These are phyloP conservation scores for Trematomus loennbergii DNA, from an alignment of 2,113 vertebrate species.

Conservation along the genomic window DNA sequence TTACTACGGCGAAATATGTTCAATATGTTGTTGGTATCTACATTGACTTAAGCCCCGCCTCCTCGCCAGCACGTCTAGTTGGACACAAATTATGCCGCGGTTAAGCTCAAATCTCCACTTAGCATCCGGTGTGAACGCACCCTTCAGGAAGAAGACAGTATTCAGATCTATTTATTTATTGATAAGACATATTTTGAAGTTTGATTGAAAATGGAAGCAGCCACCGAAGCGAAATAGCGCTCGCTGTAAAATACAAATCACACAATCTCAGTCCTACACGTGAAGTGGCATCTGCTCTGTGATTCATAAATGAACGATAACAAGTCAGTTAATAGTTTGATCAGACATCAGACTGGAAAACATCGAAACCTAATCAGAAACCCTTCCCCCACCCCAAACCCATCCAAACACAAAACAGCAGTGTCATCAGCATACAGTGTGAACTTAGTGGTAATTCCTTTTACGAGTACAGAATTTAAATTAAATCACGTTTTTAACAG, in stretches of 20 bases:
- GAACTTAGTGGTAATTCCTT: slow-evolving; percentile 67
- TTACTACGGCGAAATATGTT: too few species aligned
- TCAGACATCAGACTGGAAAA: slow-evolving; percentile 68
- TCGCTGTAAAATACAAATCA: slow-evolving; percentile 83
- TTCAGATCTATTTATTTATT: slow-evolving; percentile 68
- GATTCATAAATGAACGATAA: slow-evolving; percentile 74
- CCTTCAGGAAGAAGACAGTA: slow-evolving; percentile 66
- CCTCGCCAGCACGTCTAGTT: too few species aligned
- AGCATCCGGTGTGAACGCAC: not conserved
- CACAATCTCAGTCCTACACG: slow-evolving; percentile 78
- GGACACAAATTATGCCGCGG: too few species aligned
- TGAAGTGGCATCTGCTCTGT: slow-evolving; percentile 77
- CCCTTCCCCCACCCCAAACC: slow-evolving; percentile 40
- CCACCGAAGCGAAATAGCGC: slow-evolving; percentile 83
- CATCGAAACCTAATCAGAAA: slow-evolving; percentile 56
- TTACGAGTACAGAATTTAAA: slow-evolving; percentile 52
- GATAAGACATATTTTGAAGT: slow-evolving; percentile 73
- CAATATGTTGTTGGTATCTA: too few species aligned
- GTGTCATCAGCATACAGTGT: slow-evolving; percentile 78
- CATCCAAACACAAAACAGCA: slow-evolving; percentile 68
- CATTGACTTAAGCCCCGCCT: too few species aligned
- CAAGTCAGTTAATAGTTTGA: slow-evolving; percentile 69
- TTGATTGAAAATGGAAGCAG: slow-evolving; percentile 81
- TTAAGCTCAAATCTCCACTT: too few species aligned
- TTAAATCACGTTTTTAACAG: slow-evolving; percentile 53